Percentiles rank a stretch among this genome's conserved stretches.
Evolutionary conservation across 2,797 vertebrate species (phyloP).

Genomic region (Catostomus latipinnis): DNA sequence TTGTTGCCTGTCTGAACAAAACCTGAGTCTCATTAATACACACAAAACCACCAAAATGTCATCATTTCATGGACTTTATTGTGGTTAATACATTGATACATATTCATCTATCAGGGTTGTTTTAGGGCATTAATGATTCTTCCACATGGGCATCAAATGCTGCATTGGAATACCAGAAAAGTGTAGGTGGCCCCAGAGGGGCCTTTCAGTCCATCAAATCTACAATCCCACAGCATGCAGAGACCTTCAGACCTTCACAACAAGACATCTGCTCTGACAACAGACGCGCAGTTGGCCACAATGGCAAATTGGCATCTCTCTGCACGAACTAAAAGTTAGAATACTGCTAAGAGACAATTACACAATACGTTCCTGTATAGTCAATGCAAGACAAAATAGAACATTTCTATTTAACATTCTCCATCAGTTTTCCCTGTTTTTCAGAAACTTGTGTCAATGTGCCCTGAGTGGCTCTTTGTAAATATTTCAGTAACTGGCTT

Average conservation of each 20-base stretch:
- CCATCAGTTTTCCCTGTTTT: neutral
- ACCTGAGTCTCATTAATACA: neutral
- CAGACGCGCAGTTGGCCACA: conserved; percentile 19
- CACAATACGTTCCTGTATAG: neutral
- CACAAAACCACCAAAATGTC: neutral
- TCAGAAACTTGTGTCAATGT: neutral
- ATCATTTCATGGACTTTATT: conserved; percentile 41
- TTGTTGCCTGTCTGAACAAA: too few species aligned
- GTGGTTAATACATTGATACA: conserved; percentile 42
- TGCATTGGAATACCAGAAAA: conserved; percentile 39
- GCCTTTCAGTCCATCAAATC: neutral
- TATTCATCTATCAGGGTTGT: conserved; percentile 14
- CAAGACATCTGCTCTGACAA: neutral
- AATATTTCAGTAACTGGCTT: conserved; percentile 31
- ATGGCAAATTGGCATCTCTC: neutral
- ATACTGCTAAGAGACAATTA: conserved; percentile 8
- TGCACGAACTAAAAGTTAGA: neutral
- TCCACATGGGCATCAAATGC: conserved; percentile 23
- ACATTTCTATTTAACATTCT: neutral
- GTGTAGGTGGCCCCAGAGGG: conserved; percentile 23
- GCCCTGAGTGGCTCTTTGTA: conserved; percentile 7
- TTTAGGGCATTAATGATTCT: conserved; percentile 28
- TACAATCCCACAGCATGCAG: conserved; percentile 8
- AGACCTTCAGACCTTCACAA: conserved; percentile 25
- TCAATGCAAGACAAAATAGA: neutral